These are phyloP conservation scores for Pampus argenteus DNA, from an alignment of 2,797 vertebrate genomes.

Conservation along the genomic window DNA sequence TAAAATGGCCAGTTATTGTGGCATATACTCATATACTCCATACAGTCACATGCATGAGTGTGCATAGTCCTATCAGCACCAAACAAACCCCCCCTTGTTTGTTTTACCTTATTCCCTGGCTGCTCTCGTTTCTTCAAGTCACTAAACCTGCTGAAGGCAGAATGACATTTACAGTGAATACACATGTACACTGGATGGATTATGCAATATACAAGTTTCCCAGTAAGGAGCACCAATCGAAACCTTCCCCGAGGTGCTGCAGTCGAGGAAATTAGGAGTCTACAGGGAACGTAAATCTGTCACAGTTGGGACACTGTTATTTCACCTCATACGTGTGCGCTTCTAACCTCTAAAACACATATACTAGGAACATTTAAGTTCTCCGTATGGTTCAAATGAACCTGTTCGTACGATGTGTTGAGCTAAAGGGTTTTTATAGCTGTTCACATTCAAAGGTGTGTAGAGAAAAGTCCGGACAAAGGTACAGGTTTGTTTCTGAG, in stretches of 20 bases:
- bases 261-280: constrained; percentile 11
- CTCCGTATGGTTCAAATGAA: not conserved
- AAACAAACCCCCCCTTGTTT: constrained; percentile 29
- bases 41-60: constrained; percentile 12
- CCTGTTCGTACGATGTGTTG: too few species aligned
- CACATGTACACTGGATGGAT: not conserved
- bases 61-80: constrained; percentile 16
- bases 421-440: too few species aligned
- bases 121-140: not conserved
- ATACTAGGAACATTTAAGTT: not conserved
- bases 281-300: not conserved
- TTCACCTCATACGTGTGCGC: not conserved
- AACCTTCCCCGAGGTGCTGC: not conserved
- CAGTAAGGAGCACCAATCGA: too few species aligned
- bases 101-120: constrained; percentile 33
- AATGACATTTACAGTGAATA: constrained; percentile 14
- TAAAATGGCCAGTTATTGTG: not conserved
- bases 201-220: constrained; percentile 11
- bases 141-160: not conserved
- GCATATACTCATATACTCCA: not conserved
- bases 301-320: not conserved
- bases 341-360: not conserved
- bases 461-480: too few species aligned
- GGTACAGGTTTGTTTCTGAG: too few species aligned
- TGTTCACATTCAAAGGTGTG: too few species aligned